These are phyloP conservation scores for Fabriciana adippe DNA, from an alignment of 2,888 invertebrate genomes.

Conservation along the genomic window DNA sequence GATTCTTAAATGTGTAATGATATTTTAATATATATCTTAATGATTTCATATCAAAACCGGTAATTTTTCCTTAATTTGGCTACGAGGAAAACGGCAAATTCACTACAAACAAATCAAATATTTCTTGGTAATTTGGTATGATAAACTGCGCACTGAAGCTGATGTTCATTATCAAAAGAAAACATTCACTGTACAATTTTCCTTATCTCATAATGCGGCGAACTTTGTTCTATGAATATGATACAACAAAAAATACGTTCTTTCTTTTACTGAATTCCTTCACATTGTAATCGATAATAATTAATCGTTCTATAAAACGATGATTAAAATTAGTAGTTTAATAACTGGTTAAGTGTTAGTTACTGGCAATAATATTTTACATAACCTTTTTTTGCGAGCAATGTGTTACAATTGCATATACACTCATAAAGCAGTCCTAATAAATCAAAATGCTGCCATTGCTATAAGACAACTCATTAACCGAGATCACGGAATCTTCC, in stretches of 20 bases:
- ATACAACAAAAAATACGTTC: not conserved
- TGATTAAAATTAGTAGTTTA: not conserved
- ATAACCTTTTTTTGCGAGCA: slow-evolving; percentile 11
- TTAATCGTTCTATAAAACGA: not conserved
- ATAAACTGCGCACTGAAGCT: slow-evolving; percentile 49
- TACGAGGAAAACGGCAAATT: slow-evolving; percentile 56
- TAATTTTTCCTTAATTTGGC: slow-evolving; percentile 31
- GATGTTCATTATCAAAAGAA: slow-evolving; percentile 48
- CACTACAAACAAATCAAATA: slow-evolving; percentile 35
- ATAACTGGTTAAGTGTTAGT: not conserved
- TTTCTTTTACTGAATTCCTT: not conserved
- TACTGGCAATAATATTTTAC: slow-evolving; percentile 10
- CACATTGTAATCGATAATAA: not conserved
- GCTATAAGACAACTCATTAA: slow-evolving; percentile 16
- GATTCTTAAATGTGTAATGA: slow-evolving; percentile 65
- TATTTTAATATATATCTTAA: slow-evolving; percentile 53
- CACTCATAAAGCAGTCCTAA: slow-evolving; percentile 14
- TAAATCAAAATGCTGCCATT: slow-evolving; percentile 26
- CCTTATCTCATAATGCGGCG: slow-evolving; percentile 27
- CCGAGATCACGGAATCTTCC: slow-evolving; percentile 17
- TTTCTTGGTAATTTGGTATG: slow-evolving; percentile 61
- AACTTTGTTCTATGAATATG: not conserved
- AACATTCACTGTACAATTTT: slow-evolving; percentile 50
- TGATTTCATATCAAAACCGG: slow-evolving; percentile 42
- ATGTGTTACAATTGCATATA: slow-evolving; percentile 20